Percentiles rank a stretch among this genome's conserved stretches.
These are phyloP conservation scores for Centrocercus urophasianus DNA, from an alignment of 2,113 vertebrate genomes.

Conservation along the genomic window DNA sequence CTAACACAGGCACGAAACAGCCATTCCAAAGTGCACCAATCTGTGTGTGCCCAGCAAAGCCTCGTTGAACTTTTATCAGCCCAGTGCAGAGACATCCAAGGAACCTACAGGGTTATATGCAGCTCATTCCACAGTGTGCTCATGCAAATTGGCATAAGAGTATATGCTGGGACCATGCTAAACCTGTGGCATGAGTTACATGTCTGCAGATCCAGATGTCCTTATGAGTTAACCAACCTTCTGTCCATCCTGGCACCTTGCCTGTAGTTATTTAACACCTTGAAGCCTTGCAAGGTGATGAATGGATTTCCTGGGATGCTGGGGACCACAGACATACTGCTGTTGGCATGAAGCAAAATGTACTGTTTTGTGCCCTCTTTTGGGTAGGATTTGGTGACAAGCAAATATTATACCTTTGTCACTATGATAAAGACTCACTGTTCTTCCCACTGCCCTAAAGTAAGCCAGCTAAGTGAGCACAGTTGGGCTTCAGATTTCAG, in stretches of 20 bases:
- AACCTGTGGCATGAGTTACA: accelerated
- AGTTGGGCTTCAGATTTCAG: constrained; percentile 39
- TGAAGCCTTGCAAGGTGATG: background rate
- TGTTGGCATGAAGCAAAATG: background rate
- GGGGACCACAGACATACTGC: background rate
- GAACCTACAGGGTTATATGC: background rate
- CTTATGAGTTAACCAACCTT: background rate
- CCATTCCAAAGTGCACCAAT: constrained; percentile 54
- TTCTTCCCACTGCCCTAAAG: background rate
- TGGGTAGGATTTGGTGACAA: constrained; percentile 46
- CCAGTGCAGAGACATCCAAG: background rate
- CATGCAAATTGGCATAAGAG: background rate
- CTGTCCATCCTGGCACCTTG: background rate
- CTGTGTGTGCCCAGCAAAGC: background rate
- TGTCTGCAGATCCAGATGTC: background rate
- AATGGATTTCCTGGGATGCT: background rate
- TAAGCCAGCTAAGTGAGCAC: background rate
- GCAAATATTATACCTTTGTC: constrained; percentile 45
- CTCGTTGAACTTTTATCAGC: background rate
- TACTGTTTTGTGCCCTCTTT: background rate
- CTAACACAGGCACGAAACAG: background rate
- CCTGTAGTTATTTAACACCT: background rate
- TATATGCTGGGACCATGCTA: background rate
- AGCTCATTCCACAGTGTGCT: background rate
- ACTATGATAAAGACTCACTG: constrained; percentile 36